A percentile compares a stretch with the other conserved stretches of the same genome.
Conservation (phyloP, 1,140 invertebrate species). For the Drosophila sucinea region DNA sequence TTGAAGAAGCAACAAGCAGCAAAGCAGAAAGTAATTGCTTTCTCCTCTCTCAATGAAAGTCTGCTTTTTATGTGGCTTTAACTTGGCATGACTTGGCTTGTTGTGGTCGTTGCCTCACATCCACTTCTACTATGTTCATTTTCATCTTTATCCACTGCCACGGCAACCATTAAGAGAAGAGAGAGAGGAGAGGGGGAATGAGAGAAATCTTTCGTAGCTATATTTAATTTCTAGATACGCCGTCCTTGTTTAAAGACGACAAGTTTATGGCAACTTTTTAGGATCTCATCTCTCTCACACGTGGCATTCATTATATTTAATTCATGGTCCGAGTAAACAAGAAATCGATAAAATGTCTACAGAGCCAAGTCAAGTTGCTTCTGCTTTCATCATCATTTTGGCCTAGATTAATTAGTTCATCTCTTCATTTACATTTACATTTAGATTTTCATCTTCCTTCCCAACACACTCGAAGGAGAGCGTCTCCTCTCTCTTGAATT, state of each 20-base stretch:
- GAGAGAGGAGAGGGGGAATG: background rate
- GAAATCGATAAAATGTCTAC: conserved; percentile 13
- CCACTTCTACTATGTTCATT: conserved; percentile 28
- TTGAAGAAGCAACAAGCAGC: conserved; percentile 72
- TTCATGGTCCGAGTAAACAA: conserved; percentile 5
- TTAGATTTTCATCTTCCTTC: conserved; percentile 5
- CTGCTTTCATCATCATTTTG: conserved; percentile 10
- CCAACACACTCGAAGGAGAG: conserved; percentile 4
- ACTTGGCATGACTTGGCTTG: conserved; percentile 51
- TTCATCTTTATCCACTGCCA: conserved; percentile 33
- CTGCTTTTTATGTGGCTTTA: conserved; percentile 36
- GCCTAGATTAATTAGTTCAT: conserved; percentile 45
- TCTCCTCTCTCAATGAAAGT: conserved; percentile 48
- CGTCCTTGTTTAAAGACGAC: conserved; percentile 26
- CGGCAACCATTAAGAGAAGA: conserved; percentile 42
- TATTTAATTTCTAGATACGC: conserved; percentile 58
- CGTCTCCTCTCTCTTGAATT: conserved; percentile 52
- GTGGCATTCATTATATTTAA: background rate
- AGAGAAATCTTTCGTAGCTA: conserved; percentile 16
- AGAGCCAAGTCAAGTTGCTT: conserved; percentile 24
- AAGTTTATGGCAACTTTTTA: conserved; percentile 29
- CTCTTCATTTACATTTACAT: conserved; percentile 37
- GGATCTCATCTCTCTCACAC: background rate
- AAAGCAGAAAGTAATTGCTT: conserved; percentile 74
- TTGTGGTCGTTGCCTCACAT: conserved; percentile 10